These are phyloP conservation scores for Trematocara unimaculatum DNA, from an alignment of 2,113 vertebrate genomes.

Conservation along the genomic window DNA sequence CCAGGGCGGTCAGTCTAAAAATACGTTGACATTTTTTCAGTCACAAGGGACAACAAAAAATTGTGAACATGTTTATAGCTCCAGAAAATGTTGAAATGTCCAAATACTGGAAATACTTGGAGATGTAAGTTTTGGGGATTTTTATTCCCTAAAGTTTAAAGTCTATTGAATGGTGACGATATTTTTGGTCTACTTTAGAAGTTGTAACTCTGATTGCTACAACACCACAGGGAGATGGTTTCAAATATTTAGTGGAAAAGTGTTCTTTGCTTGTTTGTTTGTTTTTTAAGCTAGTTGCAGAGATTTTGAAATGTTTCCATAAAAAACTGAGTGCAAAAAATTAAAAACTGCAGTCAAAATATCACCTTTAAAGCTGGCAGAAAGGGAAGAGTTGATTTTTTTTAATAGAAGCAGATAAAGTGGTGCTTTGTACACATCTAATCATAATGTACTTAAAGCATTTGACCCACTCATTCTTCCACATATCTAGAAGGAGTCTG, in stretches of 20 bases:
- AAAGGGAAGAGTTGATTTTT: accelerated
- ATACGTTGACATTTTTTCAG: background rate
- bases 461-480: background rate
- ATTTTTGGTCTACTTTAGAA: background rate
- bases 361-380: background rate
- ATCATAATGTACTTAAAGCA: background rate
- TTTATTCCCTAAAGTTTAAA: background rate
- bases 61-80: background rate
- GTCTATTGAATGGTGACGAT: background rate
- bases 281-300: background rate
- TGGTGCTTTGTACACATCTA: background rate
- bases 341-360: background rate
- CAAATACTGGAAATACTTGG: background rate
- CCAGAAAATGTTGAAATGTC: background rate
- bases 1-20: background rate
- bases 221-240: accelerated
- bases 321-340: accelerated
- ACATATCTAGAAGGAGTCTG: background rate
- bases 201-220: background rate
- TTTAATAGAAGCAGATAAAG: background rate
- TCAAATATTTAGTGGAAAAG: background rate
- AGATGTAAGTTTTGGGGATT: background rate
- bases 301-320: accelerated
- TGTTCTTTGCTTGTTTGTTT: background rate
- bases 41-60: background rate